Conservation (phyloP, 2,113 vertebrate species). For the Ciconia maguari region DNA sequence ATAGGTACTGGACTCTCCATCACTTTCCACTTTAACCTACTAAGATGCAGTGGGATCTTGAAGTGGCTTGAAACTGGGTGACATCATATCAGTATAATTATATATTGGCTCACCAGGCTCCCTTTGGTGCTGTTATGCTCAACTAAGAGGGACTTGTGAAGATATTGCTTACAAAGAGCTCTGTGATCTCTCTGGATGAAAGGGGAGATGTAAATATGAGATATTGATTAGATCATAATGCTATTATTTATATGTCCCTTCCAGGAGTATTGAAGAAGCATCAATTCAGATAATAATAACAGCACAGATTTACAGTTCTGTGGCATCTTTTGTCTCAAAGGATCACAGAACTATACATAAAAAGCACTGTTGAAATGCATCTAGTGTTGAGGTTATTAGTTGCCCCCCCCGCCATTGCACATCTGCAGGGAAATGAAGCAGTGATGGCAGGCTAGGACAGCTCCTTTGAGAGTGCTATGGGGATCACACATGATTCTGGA, state of each 20-base stretch:
- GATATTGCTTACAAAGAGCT: constrained; percentile 25
- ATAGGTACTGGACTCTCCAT: neutral
- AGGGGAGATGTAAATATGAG: constrained; percentile 51
- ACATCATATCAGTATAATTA: neutral
- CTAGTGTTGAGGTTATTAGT: neutral
- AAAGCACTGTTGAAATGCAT: neutral
- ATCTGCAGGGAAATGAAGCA: neutral
- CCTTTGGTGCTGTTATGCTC: constrained; percentile 20
- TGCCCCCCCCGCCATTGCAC: neutral
- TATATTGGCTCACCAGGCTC: constrained; percentile 6
- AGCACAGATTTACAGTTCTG: constrained; percentile 7
- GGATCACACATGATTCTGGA: neutral
- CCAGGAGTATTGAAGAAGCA: constrained; percentile 34
- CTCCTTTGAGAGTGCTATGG: neutral
- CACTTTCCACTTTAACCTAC: neutral
- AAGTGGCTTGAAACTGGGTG: neutral
- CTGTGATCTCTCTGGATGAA: constrained; percentile 63
- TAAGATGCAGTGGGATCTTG: neutral
- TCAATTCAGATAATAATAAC: constrained; percentile 22
- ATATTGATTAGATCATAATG: constrained; percentile 57
- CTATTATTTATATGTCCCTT: constrained; percentile 57
- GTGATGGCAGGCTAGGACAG: neutral
- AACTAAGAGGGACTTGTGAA: constrained; percentile 36
- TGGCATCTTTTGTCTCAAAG: constrained; percentile 40
- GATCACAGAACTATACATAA: constrained; percentile 15